phyloP scores from a whole-genome alignment of 2,113 vertebrate genomes.

The Siphamia tubifer region DNA sequence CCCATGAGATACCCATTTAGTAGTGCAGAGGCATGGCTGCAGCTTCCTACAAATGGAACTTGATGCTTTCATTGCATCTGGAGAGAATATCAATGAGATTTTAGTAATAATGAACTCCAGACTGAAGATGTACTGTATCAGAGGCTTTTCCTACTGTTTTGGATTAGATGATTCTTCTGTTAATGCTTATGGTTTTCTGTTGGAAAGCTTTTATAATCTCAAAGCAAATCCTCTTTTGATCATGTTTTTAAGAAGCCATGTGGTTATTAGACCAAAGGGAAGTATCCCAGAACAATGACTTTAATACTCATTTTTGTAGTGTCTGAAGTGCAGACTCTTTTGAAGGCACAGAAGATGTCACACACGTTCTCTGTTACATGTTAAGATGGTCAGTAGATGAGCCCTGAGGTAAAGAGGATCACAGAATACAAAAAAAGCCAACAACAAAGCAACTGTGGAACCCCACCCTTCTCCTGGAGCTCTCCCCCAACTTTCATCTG shows the following conservation, averaged over 20 bases:
- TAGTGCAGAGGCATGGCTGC: slow-evolving; percentile 17
- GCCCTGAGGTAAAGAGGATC: slow-evolving; percentile 40
- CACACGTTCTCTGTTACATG: not conserved
- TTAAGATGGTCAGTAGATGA: slow-evolving; percentile 21
- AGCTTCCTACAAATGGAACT: slow-evolving; percentile 21
- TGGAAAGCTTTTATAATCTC: not conserved
- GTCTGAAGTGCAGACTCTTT: slow-evolving; percentile 45
- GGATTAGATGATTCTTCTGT: not conserved
- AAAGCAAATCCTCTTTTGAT: not conserved
- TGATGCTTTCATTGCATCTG: slow-evolving; percentile 6
- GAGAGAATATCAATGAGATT: slow-evolving; percentile 9
- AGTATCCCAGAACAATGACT: slow-evolving; percentile 8
- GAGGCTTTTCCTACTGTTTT: not conserved
- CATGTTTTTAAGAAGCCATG: not conserved
- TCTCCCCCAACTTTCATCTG: slow-evolving; percentile 52
- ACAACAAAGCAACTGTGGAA: slow-evolving; percentile 47
- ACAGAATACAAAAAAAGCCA: slow-evolving; percentile 54
- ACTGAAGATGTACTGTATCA: not conserved
- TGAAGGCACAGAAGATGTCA: slow-evolving; percentile 45
- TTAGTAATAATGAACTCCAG: slow-evolving; percentile 6
- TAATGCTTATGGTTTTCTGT: not conserved
- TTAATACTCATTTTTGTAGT: not conserved
- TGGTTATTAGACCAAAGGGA: not conserved
- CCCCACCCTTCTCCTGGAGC: slow-evolving; percentile 30
- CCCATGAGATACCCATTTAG: slow-evolving; percentile 38